Evolutionary conservation across 1,140 invertebrate species (phyloP), one percentile per base, ranked within the genome.

Genomic region (Hetaerina americana): DNA sequence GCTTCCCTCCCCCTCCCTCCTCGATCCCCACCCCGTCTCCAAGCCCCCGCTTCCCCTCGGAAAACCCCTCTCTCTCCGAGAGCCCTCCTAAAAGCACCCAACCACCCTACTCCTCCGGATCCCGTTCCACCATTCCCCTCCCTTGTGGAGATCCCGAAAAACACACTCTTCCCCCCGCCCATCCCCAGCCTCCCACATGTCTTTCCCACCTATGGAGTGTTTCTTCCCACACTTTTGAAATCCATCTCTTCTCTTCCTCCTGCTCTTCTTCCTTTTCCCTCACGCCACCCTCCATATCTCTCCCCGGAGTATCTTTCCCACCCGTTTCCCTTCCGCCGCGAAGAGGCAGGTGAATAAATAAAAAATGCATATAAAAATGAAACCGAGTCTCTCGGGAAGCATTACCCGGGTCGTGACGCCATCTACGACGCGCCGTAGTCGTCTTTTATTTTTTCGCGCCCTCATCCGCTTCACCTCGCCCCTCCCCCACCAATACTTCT

Each of bases 331-430:
- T n/a, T n/a, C 18, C 31, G 6, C 6, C 6, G 31, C 6, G 31
- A 57, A n/a, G 40, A 57, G 40, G 40, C 2, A 57, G 40, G 40
- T 57, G 40, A 57, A 57, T 57, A 57, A 57, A 57, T 57, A 57
- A 57, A 57, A 57, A 57, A 57, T 57, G 40, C 40, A 57, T 57
- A 57, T 57, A 57, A 57, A 57, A 57, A 57, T 57, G 40, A 57
- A 57, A 57, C 40, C 40, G 22, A 57, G 40, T 57, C 40, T 57
- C 40, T 57, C 40, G 40, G 40, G 40, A 57, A n/a, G 40, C 40
- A 57, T 57, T 57, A 57, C 40, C 40, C 15, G 22, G 40, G 40
- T 57, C 40, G 40, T 57, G 40, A 57, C 10, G 40, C 40, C 40
- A 57, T 57, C 40, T 10, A 57, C 40, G 10, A 57, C 1, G 40